A percentile compares a stretch with the other conserved stretches of the same genome.
Evolutionary conservation across 1,140 invertebrate species (phyloP).

Genomic region (Argopecten irradians): DNA sequence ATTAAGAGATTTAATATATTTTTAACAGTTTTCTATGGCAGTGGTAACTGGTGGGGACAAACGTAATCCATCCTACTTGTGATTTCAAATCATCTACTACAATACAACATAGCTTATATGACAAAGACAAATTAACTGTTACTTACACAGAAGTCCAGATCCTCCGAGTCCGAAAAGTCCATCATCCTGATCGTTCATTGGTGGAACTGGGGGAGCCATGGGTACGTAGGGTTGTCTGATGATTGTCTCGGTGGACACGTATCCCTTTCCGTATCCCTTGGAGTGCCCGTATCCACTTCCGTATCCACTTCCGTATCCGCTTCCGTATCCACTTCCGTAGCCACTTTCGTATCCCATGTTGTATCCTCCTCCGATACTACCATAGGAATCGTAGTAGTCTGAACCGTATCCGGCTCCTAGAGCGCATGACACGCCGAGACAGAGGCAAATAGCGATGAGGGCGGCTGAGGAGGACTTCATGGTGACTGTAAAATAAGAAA

Average conservation of each 20-base stretch:
- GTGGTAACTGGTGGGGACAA: too few relatives aligned
- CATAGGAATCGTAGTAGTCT: background rate
- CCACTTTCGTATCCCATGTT: background rate
- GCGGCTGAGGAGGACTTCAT: background rate
- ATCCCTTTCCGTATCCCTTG: background rate
- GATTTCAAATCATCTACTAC: too few relatives aligned
- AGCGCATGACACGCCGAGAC: conserved; percentile 13
- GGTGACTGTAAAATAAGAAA: background rate
- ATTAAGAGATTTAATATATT: too few relatives aligned
- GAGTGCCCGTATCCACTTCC: background rate
- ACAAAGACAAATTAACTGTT: background rate
- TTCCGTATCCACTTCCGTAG: background rate
- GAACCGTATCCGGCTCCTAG: background rate
- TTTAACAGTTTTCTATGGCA: too few relatives aligned
- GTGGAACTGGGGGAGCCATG: background rate
- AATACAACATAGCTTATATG: background rate
- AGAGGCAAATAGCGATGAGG: background rate
- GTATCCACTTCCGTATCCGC: background rate
- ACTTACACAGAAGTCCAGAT: conserved; percentile 8
- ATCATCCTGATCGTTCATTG: background rate
- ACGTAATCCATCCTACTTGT: too few relatives aligned
- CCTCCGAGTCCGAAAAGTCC: background rate
- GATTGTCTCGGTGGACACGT: background rate
- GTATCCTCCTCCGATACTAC: background rate
- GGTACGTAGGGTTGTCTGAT: background rate